Conservation (phyloP, 2,888 invertebrate species). For the Ariolimax columbianus region DNA sequence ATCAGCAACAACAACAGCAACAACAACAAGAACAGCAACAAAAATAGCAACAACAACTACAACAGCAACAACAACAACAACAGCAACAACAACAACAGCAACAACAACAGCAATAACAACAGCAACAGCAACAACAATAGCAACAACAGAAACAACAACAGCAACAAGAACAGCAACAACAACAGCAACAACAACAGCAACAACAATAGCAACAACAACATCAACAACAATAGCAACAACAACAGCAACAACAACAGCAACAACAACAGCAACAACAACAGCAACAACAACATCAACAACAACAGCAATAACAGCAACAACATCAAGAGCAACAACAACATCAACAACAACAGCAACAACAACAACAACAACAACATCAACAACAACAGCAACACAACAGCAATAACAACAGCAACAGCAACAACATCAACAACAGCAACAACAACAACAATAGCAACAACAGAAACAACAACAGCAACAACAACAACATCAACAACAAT, state of each 20-base stretch:
- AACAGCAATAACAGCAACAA: neutral
- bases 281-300: slow-evolving; percentile 5
- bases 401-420: neutral
- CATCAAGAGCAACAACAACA: neutral
- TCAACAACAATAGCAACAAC: neutral
- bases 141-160: too few species aligned
- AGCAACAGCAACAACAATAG: neutral
- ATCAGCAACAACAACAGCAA: too few species aligned
- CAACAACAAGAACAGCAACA: too few species aligned
- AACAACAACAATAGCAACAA: too few species aligned
- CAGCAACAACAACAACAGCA: neutral
- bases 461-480: too few species aligned
- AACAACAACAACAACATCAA: neutral
- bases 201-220: neutral
- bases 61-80: too few species aligned
- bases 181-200: neutral
- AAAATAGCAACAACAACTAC: too few species aligned
- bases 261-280: slow-evolving; percentile 5
- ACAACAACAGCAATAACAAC: neutral
- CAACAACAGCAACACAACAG: too few species aligned
- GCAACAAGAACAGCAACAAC: too few species aligned
- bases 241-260: slow-evolving; percentile 2
- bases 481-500: neutral
- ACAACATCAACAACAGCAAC: neutral
- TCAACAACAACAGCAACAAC: slow-evolving; percentile 5